Base-by-base conservation (phyloP, 2,888 invertebrate species). In the Thecocarcelia acutangulata region DNA sequence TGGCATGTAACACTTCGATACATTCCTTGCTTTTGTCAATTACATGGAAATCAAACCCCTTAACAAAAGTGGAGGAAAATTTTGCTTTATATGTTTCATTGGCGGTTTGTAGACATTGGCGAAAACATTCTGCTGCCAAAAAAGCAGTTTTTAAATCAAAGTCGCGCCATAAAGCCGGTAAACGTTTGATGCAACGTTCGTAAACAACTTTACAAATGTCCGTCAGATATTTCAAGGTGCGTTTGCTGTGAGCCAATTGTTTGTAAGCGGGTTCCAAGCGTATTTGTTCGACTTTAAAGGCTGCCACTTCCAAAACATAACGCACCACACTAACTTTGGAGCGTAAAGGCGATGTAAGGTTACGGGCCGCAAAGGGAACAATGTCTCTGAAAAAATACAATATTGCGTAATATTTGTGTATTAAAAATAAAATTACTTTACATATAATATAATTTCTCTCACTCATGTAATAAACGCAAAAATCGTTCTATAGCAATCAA, bases 81-180 rank as follows among this genome's bases (percentile, higher is more conserved):
- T 90, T 89, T 13, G 87, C 86, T 11, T 86, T 83, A 78, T 88
- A 91, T 0, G 87, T 84, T 37, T 84, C 84, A 73, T 90, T 86
- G 0, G 88, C 89, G 1, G 90, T 89, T 8, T 85, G 81, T 4
- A 89, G 76, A 69, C 90, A 88, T 76, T 91, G 88, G 12, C 92
- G 85, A 88, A 93, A 94, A 85, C 93, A 93, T 86, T 94, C 93
- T 12, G 93, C 85, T 15, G 92, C 92, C 17, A 92, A 84, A 37
- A 91, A 87, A 0, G 93, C 92, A 0, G 92, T 90, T 28, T 88
- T 87, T 63, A 91, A 87, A 86, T 94, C 93, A 84, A 93, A 92
- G 80, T 92, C 91, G 1, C 90, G 87, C 85, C 90, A 90, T 6
- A 93, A 85, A 12, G 91, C 90, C 0, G 91, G 88, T 74, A 93